Conservation (phyloP, 2,888 invertebrate species). For the Hydriomena furcata region DNA sequence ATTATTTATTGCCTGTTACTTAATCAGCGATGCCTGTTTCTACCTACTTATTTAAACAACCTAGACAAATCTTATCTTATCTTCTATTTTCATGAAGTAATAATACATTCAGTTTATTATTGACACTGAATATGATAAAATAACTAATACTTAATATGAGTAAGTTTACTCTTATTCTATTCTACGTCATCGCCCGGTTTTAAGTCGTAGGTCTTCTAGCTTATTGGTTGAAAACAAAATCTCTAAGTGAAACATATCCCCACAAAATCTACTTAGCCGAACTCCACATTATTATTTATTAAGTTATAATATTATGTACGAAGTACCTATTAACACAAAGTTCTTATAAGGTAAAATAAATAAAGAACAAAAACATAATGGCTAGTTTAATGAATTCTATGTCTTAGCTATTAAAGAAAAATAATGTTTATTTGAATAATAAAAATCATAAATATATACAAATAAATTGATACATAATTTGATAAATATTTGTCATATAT, state of each 20-base stretch:
- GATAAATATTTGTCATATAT: no score
- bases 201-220: slow-evolving; percentile 8
- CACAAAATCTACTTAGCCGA: slow-evolving; percentile 32
- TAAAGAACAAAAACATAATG: slow-evolving; percentile 21
- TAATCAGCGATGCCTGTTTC: slow-evolving; percentile 19
- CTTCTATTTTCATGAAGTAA: not conserved
- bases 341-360: slow-evolving; percentile 7
- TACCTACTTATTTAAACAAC: slow-evolving; percentile 4
- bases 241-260: not conserved
- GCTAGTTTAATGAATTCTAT: slow-evolving; percentile 4
- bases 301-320: slow-evolving; percentile 21
- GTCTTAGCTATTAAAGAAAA: not conserved
- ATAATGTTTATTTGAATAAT: not conserved
- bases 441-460: slow-evolving; percentile 14
- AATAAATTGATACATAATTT: slow-evolving; percentile 2
- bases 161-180: slow-evolving; percentile 17
- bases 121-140: slow-evolving; percentile 46
- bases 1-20: slow-evolving; percentile 1
- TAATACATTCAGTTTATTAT: not conserved
- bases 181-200: slow-evolving; percentile 49
- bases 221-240: not conserved
- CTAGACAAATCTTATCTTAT: slow-evolving; percentile 20
- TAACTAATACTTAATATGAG: slow-evolving; percentile 23
- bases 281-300: slow-evolving; percentile 26
- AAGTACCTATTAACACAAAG: slow-evolving; percentile 18